Evolutionary conservation across 2,113 vertebrate genomes (phyloP), one percentile per base, ranked within the genome.

Genomic region (Dipodomys ordii): DNA sequence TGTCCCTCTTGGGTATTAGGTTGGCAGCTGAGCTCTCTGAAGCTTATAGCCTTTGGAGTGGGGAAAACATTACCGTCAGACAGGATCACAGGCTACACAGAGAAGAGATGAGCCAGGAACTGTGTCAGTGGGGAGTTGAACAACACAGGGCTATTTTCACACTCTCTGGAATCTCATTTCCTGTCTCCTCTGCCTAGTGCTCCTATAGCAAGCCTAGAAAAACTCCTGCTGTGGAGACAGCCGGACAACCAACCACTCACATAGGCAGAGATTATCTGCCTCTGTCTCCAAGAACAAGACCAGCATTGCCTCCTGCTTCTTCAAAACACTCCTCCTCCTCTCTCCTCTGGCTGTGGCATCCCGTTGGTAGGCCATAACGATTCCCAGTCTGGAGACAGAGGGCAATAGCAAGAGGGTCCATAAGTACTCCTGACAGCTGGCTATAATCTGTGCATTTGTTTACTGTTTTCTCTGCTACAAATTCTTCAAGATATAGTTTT

Each of bases 1-100:
- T 96, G 96, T 95, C 84, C 60, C 60, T 87, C 32, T 67, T 19
- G 4, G 78, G 93, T 44, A 53, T 72, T 83, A 64, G 78, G 49
- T 73, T 91, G 32, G 85, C 96, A 97, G 94, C 96, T 96, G 97
- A 96, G 74, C 62, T 53, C 87, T 90, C 94, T 44, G 84, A 88
- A 92, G 81, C 83, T 89, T 64, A 60, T 28, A 84, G 72, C 65
- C 84, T 93, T 84, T 79, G 74, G 74, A 6, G 53, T 83, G 46
- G 44, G 80, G 65, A 44, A 91, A 94, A 86, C 49, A n/a, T 92
- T 46, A 91, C 69, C 65, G 68, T 69, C 72, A 94, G 91, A 90
- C 35, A 8, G 8, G 28, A 49, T 90, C 44, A 87, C 28, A 67
- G 84, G 64, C 72, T 78, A 20, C 72, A 64, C n/a, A 53, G 87